Evolutionary conservation across 2,113 vertebrate genomes (phyloP).

Genomic region (Chloroceryle aenea): DNA sequence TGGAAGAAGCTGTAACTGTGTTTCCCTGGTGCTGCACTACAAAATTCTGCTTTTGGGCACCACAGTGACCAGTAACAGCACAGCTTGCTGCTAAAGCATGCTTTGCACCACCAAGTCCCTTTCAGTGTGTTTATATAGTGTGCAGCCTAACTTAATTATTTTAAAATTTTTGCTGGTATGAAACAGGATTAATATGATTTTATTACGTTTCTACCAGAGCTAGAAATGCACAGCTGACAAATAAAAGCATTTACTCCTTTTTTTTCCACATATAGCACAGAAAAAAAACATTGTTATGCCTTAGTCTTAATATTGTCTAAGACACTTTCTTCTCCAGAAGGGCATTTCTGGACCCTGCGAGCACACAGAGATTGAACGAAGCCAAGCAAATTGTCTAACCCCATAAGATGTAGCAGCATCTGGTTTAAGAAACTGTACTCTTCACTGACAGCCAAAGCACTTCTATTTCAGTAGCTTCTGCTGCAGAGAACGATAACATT

Average conservation of each 20-base stretch:
- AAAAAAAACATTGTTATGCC: background rate
- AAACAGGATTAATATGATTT: background rate
- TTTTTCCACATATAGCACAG: background rate
- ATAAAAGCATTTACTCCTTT: background rate
- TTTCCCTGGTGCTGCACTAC: background rate
- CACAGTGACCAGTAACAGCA: background rate
- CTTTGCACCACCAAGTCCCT: background rate
- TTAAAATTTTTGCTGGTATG: background rate
- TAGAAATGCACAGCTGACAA: background rate
- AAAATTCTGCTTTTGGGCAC: background rate
- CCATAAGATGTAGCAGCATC: background rate
- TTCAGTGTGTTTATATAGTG: background rate
- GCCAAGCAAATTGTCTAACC: background rate
- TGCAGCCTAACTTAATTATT: background rate
- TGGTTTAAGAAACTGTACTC: background rate
- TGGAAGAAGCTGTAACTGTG: background rate
- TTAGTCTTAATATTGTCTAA: background rate
- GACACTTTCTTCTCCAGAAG: background rate
- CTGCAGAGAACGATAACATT: background rate
- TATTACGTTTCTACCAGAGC: background rate
- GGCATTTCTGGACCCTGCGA: rapidly evolving
- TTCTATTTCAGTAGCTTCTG: background rate
- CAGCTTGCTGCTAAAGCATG: background rate
- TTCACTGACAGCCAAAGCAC: background rate
- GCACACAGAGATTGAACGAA: background rate